Conservation (phyloP, 2,797 vertebrate species). For the Gorsachius magnificus region DNA sequence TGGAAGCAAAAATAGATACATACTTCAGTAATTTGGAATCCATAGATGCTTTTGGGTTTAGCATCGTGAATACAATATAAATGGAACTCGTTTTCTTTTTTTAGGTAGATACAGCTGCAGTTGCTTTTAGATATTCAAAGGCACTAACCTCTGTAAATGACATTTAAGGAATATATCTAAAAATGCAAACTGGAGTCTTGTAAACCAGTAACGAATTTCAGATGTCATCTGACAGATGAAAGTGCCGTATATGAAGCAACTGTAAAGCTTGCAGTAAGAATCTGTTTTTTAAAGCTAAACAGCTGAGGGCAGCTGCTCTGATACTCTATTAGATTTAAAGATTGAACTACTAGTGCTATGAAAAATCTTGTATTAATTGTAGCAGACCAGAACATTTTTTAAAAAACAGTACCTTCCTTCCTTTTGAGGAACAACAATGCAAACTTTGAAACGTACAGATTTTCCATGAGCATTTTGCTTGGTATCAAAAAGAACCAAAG, state of each 20-base stretch:
- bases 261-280: not conserved
- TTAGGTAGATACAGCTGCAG: constrained; percentile 62
- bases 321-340: not conserved
- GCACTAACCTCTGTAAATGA: constrained; percentile 49
- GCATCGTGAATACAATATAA: constrained; percentile 31
- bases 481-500: not conserved
- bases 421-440: not conserved
- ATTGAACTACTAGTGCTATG: not conserved
- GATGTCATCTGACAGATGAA: not conserved
- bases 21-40: constrained; percentile 58
- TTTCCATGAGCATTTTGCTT: not conserved
- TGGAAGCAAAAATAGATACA: constrained; percentile 38
- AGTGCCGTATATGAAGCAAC: not conserved
- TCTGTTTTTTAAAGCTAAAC: not conserved
- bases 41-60: constrained; percentile 40
- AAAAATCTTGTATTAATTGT: not conserved
- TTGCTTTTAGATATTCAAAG: constrained; percentile 44
- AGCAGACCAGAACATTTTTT: not conserved
- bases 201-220: not conserved
- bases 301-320: constrained; percentile 60
- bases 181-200: constrained; percentile 15
- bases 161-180: constrained; percentile 19
- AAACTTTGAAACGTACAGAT: accelerated
- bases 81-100: constrained; percentile 49
- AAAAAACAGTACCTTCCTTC: not conserved